phyloP scores from a whole-genome alignment of 2,113 vertebrate species.

The Ahaetulla prasina region DNA sequence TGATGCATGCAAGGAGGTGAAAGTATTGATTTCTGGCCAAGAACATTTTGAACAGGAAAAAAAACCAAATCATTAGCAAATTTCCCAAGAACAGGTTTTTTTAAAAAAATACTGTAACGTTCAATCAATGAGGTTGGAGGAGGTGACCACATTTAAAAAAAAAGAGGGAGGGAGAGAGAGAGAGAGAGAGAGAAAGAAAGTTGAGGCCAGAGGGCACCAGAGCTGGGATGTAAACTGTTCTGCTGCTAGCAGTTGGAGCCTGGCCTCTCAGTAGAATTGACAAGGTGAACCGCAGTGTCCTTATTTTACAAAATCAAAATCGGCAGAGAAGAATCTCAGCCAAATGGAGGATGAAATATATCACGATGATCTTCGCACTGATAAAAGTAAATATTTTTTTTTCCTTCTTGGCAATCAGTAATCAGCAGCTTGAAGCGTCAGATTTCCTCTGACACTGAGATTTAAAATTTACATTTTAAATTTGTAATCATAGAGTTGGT shows the following conservation, averaged over 20 bases:
- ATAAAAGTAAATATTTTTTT: background rate
- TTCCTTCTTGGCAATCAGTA: background rate
- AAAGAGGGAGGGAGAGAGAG: too few relatives aligned
- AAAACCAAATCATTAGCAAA: background rate
- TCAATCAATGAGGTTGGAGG: background rate
- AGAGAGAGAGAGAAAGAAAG: background rate
- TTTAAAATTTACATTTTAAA: background rate
- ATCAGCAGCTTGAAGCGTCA: background rate
- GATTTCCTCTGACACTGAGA: background rate
- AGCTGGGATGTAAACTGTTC: background rate
- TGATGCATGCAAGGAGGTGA: background rate
- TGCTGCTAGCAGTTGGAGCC: background rate
- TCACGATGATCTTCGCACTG: background rate
- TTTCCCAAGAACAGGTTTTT: background rate
- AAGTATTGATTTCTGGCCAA: background rate
- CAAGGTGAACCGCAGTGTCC: background rate
- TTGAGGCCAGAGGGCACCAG: background rate
- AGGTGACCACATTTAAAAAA: background rate
- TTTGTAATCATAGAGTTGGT: background rate
- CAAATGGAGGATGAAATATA: slow-evolving; percentile 4
- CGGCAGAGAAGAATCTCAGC: background rate
- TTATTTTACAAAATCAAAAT: background rate
- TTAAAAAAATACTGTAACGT: background rate
- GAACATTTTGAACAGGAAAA: background rate
- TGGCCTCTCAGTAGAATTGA: background rate